Evolutionary conservation across 1,140 invertebrate genomes (phyloP), one percentile per base, ranked within the genome.

Genomic region (Pinna nobilis): DNA sequence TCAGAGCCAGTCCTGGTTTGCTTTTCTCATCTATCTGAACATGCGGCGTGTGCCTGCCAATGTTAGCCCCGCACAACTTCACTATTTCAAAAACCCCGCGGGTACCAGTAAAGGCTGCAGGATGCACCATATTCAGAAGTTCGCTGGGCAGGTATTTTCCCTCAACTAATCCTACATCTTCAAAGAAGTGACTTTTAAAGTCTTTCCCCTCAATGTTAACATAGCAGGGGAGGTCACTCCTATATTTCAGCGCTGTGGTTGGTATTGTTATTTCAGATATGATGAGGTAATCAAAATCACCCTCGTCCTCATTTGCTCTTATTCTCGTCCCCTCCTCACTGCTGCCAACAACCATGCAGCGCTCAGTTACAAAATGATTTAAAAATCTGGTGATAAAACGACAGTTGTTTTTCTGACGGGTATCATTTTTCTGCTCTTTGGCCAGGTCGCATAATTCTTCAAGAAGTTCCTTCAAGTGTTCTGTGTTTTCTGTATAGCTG

Each of bases 341-440:
- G 35, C 72, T 74, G 41, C 72, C 72, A 15, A 60, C 72, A 20
- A 74, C 47, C 30, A 68, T 55, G 55, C 72, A 74, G 11, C 59
- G 33, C 33, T 74, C 72, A 23, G 35, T 37, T 20, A 64, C 65
- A 32, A 53, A 68, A 23, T 68, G 49, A 1, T 55, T 63, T 13
- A 60, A 23, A 2, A 63, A 55, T 7, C 33, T 30, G 1, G 50
- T 59, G 28, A 70, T 60, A 30, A 59, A 75, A 6, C 15, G 35
- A 37, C 64, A 71, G 18, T 76, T 67, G n/a, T 63, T 67, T 1
- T 74, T 57, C 15, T 69, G 41, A 32, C 61, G 33, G 9, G 55
- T 30, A 33, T 75, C 61, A 15, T 75, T 69, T 20, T n/a, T 39
- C n/a, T n/a, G n/a, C n/a, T n/a, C n/a, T n/a, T n/a, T n/a, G n/a